These are phyloP conservation scores for Aspidiotus rigidus DNA, from an alignment of 2,888 invertebrate species.

Conservation along the genomic window DNA sequence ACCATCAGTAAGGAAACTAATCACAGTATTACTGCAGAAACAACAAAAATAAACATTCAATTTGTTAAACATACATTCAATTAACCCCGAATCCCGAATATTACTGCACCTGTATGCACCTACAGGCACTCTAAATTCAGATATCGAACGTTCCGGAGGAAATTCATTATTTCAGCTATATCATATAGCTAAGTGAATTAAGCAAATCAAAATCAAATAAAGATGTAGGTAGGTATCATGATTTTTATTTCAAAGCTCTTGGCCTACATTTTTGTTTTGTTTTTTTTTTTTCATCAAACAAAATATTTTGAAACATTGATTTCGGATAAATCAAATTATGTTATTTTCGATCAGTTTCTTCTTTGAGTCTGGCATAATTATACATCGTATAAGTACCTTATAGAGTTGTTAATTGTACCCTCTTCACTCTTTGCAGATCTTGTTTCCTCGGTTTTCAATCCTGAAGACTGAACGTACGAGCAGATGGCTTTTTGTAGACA, in stretches of 20 bases:
- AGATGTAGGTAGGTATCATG: too few species aligned
- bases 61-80: background rate
- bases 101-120: too few species aligned
- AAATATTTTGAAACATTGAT: background rate
- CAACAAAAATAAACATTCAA: constrained; percentile 6
- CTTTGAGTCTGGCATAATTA: too few species aligned
- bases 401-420: constrained; percentile 17
- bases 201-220: background rate
- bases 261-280: too few species aligned
- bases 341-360: background rate
- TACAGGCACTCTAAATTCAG: too few species aligned
- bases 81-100: too few species aligned
- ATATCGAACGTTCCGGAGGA: too few species aligned
- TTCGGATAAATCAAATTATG: too few species aligned
- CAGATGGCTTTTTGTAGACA: constrained; percentile 56
- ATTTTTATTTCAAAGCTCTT: background rate
- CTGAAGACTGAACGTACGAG: constrained; percentile 44
- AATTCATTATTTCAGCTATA: too few species aligned
- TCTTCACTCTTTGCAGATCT: constrained; percentile 12
- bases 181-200: too few species aligned
- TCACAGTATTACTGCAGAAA: constrained; percentile 53
- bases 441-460: constrained; percentile 12
- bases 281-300: too few species aligned
- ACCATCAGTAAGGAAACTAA: constrained; percentile 61
- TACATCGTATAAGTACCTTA: constrained; percentile 20